Base-by-base conservation (phyloP, 2,888 invertebrate genomes). In the Epirrhoe alternata region DNA sequence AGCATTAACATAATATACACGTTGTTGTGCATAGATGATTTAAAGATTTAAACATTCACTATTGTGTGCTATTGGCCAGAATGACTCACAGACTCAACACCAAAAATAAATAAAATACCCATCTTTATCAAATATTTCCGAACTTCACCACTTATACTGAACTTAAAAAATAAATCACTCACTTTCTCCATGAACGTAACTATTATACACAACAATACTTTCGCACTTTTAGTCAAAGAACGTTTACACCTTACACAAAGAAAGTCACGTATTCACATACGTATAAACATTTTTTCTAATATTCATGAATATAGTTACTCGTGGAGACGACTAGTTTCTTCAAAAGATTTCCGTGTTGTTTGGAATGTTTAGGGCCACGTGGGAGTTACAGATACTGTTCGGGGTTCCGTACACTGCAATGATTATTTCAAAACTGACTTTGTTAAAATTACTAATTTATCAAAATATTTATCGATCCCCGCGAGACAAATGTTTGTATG, bases 331-430 rank as follows among this genome's bases (percentile, higher is more conserved):
- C 70, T 69, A 62, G 59, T 33, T 45, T 53, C 62, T 58, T 55
- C 63, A 30, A 53, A 57, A 66, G 66, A 67, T 69, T 68, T 68
- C 68, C 59, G 64, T 58, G 51, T 56, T 53, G 53, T 62, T 71
- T 33, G 64, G 62, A 55, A 64, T 61, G 54, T 58, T 64, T 42
- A 31, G 57, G 51, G 52, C 8, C 62, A 33, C 50, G 58, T 5
- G 49, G 8, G 47, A 51, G 35, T 55, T 54, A 16, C 16, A n/a
- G 6, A 10, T 33, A 45, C 12, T 14, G n/a, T 35, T 30, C 24
- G 31, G 42, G 53, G 59, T 63, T 38, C 66, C 55, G 59, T 17
- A 62, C 8, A 17, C 38, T 8, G 24, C 14, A 16, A 33, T 52
- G n/a, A 5, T 12, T 38, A 3, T 42, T 5, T 42, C 12, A 12